phyloP scores from a whole-genome alignment of 2,113 vertebrate genomes.

The Bothrops jararaca region DNA sequence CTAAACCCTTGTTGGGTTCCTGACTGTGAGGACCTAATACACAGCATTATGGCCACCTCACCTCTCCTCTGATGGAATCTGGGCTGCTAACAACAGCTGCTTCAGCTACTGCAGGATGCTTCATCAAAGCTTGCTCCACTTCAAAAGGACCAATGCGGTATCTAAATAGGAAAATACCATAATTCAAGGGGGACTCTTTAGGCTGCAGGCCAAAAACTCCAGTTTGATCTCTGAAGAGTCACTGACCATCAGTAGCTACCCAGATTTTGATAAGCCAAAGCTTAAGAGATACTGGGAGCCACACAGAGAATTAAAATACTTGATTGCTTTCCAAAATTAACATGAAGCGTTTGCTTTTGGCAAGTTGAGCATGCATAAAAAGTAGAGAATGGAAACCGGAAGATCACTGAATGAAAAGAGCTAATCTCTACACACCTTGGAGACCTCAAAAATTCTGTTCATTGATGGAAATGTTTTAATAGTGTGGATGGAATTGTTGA shows the following conservation, averaged over 20 bases:
- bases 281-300: neutral
- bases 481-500: neutral
- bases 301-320: neutral
- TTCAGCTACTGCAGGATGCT: slow-evolving; percentile 65
- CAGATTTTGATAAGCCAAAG: neutral
- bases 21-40: neutral
- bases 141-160: slow-evolving; percentile 66
- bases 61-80: slow-evolving; percentile 67
- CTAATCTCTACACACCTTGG: neutral
- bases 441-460: neutral
- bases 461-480: neutral
- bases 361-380: neutral
- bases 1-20: neutral
- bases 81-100: slow-evolving; percentile 69
- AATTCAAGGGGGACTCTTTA: neutral
- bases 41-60: neutral
- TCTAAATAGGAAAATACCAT: slow-evolving; percentile 27
- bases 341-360: neutral
- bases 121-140: slow-evolving; percentile 62
- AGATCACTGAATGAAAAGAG: neutral
- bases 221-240: neutral
- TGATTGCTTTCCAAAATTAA: neutral
- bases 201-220: neutral
- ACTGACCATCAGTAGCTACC: neutral
- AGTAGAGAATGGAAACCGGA: neutral